A percentile compares a stretch with the other conserved stretches of the same genome.
Evolutionary conservation across 2,888 invertebrate species (phyloP).

Genomic region (Salpingus planirostris): DNA sequence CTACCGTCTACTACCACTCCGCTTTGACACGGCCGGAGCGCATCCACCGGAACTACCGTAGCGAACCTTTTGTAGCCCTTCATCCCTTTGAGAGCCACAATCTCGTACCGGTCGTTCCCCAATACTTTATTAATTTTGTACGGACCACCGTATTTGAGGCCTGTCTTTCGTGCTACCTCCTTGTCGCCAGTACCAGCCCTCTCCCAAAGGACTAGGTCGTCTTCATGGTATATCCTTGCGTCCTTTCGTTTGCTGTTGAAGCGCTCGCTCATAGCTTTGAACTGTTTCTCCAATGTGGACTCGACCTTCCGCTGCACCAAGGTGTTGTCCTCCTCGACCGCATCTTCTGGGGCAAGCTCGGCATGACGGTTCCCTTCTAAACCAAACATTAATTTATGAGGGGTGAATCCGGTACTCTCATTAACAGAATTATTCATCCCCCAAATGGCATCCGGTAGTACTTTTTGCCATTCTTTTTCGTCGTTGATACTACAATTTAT

Average conservation of each 20-base stretch:
- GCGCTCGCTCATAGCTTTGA: conserved; percentile 1
- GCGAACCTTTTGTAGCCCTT: conserved; percentile 10
- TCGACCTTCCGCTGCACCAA: not conserved
- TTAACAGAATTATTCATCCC: not conserved
- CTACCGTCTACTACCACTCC: conserved; percentile 7
- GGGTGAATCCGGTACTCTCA: conserved; percentile 1
- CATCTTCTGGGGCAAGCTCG: not conserved
- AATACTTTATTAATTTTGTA: conserved; percentile 13
- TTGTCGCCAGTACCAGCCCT: conserved; percentile 7
- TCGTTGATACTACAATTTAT: conserved; percentile 7
- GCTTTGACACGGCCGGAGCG: conserved; percentile 4
- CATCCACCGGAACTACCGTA: conserved; percentile 8
- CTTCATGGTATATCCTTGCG: conserved; percentile 3
- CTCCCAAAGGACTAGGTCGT: conserved; percentile 13
- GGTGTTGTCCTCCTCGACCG: not conserved
- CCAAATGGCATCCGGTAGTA: not conserved
- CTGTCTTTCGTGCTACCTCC: conserved; percentile 14
- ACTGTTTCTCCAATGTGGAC: not conserved
- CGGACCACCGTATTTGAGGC: conserved; percentile 16
- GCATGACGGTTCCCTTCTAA: not conserved
- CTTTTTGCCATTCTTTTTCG: conserved; percentile 9
- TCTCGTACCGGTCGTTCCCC: conserved; percentile 16
- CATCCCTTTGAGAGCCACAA: conserved; percentile 14
- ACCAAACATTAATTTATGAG: not conserved
- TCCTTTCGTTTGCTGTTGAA: conserved; percentile 3